phyloP scores from a whole-genome alignment of 2,797 vertebrate species.

The Falco berigora region DNA sequence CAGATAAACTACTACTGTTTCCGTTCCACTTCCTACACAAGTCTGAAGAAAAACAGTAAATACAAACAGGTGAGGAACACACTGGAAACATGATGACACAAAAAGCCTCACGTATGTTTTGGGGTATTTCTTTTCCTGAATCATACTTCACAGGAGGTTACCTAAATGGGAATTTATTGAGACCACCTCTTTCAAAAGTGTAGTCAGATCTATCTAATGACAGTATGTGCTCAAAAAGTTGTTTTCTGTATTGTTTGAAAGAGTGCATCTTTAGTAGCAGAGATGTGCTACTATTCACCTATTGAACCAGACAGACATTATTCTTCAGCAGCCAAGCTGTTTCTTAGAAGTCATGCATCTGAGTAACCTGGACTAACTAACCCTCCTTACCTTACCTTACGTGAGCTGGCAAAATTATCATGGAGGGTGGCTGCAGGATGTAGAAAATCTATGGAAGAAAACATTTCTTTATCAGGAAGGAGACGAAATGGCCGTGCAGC shows the following conservation, averaged over 20 bases:
- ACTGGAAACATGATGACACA: neutral
- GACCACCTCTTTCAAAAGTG: neutral
- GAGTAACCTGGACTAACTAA: neutral
- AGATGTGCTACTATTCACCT: neutral
- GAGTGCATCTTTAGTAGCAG: neutral
- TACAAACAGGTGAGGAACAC: neutral
- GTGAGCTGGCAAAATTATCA: neutral
- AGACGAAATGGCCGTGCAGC: neutral
- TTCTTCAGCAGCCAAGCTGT: neutral
- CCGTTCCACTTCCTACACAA: neutral
- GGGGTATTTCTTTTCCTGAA: neutral
- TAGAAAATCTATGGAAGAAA: neutral
- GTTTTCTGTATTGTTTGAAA: neutral
- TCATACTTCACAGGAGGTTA: neutral
- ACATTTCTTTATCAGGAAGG: neutral
- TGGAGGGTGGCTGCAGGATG: neutral
- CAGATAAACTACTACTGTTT: neutral
- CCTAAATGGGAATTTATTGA: neutral
- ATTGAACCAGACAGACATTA: neutral
- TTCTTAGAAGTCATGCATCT: neutral
- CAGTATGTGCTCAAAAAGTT: neutral
- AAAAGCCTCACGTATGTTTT: neutral
- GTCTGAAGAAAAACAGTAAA: neutral
- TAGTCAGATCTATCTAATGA: neutral
- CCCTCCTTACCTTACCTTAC: neutral